Evolutionary conservation across 1,140 invertebrate species (phyloP), one percentile per base, ranked within the genome.

Genomic region (Antheraea pernyi): DNA sequence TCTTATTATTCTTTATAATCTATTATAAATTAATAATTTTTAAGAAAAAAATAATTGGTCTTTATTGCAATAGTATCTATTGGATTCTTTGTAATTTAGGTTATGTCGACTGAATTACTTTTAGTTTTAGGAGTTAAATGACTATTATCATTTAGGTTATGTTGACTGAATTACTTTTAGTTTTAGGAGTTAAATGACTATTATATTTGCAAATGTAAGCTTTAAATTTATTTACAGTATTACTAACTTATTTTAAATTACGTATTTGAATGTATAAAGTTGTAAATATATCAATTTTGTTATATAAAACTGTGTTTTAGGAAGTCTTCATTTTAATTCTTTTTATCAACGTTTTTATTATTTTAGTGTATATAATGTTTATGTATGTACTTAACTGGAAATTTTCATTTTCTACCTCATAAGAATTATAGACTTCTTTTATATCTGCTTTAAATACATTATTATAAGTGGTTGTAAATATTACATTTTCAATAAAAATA

Each of bases 141-240:
- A 76, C 74, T 81, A 81, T 6, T 16, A n/a, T 30, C 36, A 30
- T 22, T 61, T 22, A 61, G 22, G 11, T 61, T 61, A 11, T 61
- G 69, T 69, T 60, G 79, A 78, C 80, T 80, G 78, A 78, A 75
- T 80, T 78, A 75, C 65, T 76, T 71, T 77, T 77, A 36, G 22
- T 75, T 39, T 62, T 66, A 75, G 65, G 59, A 74, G 69, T 69
- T 60, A 48, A 72, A 72, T 69, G 65, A 76, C 74, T 81, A 81
- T 6, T 16, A n/a, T 53, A 53, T 53, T 53, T 53, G 11, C 4
- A 6, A 80, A 42, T 65, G 68, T 86, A 85, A 89, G 89, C 88
- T 89, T 91, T 91, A 91, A 91, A 80, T 75, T 84, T 88, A 85
- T 90, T 89, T 90, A 88, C 89, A 91, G 88, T 91, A 91, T 91